Conservation (phyloP, 92 coral and sea anemone genomes). For the Plumapathes pennacea region DNA sequence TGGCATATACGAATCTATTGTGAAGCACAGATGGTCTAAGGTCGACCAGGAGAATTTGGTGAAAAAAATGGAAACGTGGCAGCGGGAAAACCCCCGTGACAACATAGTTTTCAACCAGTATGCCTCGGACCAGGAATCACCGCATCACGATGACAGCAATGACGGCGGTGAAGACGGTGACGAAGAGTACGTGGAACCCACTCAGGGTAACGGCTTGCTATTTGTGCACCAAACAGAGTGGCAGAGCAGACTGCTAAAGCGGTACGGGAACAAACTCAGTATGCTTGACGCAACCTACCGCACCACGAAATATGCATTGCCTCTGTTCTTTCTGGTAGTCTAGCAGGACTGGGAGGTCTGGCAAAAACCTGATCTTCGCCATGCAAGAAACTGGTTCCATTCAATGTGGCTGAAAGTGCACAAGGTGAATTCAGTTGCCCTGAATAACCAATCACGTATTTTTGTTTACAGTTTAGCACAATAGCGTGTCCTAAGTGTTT, state of each 20-base stretch:
- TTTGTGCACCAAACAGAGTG: conserved; percentile 26
- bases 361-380: too few species aligned
- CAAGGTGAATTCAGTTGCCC: too few species aligned
- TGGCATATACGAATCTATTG: conserved; percentile 11
- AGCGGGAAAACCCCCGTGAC: conserved; percentile 1
- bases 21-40: conserved; percentile 5
- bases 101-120: conserved; percentile 4
- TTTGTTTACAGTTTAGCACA: too few species aligned
- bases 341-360: too few species aligned
- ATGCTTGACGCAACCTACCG: conserved; percentile 22
- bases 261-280: conserved; percentile 32
- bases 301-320: conserved; percentile 26
- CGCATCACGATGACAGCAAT: neutral
- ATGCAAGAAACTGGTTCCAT: too few species aligned
- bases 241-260: conserved; percentile 7
- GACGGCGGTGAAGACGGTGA: conserved; percentile 1
- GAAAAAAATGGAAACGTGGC: conserved; percentile 6
- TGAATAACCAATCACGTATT: too few species aligned
- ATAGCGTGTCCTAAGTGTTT: too few species aligned
- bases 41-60: conserved; percentile 15
- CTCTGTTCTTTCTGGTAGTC: conserved; percentile 31
- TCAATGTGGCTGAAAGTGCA: too few species aligned
- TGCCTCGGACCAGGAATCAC: neutral
- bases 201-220: neutral
- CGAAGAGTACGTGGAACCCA: conserved; percentile 12